These are phyloP conservation scores for Rhadinocentrus ornatus DNA, from an alignment of 2,797 vertebrate species.

Conservation along the genomic window DNA sequence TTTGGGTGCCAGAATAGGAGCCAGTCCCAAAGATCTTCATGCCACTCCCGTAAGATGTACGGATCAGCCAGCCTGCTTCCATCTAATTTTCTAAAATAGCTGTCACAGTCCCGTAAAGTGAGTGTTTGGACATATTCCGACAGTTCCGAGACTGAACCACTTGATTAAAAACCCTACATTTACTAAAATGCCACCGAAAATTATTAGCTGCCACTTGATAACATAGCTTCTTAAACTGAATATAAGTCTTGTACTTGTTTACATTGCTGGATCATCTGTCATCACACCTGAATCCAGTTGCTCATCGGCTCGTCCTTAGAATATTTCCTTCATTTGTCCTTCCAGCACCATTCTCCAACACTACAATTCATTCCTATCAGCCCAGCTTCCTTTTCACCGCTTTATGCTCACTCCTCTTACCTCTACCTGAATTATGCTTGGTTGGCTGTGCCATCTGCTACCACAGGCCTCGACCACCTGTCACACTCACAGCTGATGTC, in stretches of 20 bases:
- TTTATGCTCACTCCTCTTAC: background rate
- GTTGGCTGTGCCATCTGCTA: background rate
- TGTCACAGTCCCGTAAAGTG: no score
- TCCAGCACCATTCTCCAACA: background rate
- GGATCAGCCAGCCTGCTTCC: no score
- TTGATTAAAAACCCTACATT: no score
- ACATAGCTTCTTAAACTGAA: no score
- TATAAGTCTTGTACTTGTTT: background rate
- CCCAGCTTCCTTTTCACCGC: background rate
- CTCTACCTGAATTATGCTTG: background rate
- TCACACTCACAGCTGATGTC: constrained; percentile 2
- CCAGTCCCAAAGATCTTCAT: no score
- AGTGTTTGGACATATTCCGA: no score
- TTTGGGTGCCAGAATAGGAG: no score
- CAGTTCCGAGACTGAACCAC: no score
- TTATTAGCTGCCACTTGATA: no score
- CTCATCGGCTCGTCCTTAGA: background rate
- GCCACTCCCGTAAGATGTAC: no score
- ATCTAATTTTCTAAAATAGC: no score
- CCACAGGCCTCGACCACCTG: background rate
- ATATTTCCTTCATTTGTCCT: background rate
- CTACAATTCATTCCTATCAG: background rate
- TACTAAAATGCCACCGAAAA: no score
- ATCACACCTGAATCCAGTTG: background rate
- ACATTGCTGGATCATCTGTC: background rate